Base-by-base conservation (phyloP, 2,888 invertebrate species). In the Nemotelus nigrinus region DNA sequence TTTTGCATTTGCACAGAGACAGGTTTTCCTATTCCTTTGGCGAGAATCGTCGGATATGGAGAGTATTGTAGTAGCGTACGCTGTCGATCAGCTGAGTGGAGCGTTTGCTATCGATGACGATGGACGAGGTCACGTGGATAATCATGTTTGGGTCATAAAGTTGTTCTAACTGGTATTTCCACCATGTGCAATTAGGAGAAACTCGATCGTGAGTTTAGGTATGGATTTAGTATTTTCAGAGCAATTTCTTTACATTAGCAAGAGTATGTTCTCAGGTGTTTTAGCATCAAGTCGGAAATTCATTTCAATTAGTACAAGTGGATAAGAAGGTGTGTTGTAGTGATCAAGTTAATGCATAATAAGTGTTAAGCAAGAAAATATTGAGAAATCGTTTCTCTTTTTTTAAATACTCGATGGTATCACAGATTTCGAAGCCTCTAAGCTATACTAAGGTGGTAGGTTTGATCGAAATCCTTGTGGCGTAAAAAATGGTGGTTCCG, bases 11-110 rank as follows among this genome's bases (percentile, higher is more conserved):
- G 3, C 6, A 25, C 2, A 4, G 63, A 63, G 63, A 60, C 41
- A 44, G 70, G 45, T 60, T 72, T 74, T 74, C 74, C 74, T 60
- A 74, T 74, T 50, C 72, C 72, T 72, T 63, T 53, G 43, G 41
- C 60, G 25, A 39, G 41, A 41, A 53, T 7, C 43, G 25, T 10
- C 67, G 48, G 50, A 47, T 50, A 10, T 10, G n/a, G 39, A 48
- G 39, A 10, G 63, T 41, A 5, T 63, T 8, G 53, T 10, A 44
- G 45, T 1, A 39, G 39, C 10, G 8, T 3, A 55, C 8, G 53
- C 43, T 55, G 50, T 8, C 70, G 55, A 70, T 70, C 53, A 43
- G 53, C 43, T 53, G 70, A 53, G 10, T 70, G 70, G 25, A 25
- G 25, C 25, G 25, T 25, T 25, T 10, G 3, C 53, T 43, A 53